Percentiles rank a stretch among this genome's conserved stretches.
These are phyloP conservation scores for Dynastes maya DNA, from an alignment of 2,888 invertebrate species.

Conservation along the genomic window DNA sequence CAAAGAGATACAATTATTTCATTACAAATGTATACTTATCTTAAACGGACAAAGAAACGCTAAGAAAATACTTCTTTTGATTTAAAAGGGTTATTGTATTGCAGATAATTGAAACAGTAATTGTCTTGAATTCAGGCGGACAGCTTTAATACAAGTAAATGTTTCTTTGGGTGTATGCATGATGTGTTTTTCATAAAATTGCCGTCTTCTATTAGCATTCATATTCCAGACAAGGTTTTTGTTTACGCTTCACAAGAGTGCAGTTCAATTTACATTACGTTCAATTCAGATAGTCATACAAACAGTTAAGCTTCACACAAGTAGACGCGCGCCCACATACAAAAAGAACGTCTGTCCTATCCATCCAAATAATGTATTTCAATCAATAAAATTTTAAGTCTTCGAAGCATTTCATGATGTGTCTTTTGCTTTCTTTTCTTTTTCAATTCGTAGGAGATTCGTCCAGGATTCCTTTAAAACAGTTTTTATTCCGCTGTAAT, in stretches of 20 bases:
- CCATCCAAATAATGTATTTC: constrained; percentile 22
- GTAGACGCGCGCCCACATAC: not conserved
- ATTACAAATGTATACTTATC: too few species aligned
- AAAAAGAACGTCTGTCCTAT: constrained; percentile 4
- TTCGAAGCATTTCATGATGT: not conserved
- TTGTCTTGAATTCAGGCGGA: too few species aligned
- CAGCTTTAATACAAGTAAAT: too few species aligned
- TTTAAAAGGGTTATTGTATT: too few species aligned
- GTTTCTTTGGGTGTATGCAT: not conserved
- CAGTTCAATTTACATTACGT: constrained; percentile 12
- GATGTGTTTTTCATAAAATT: not conserved
- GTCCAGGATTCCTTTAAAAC: not conserved
- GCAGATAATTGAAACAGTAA: too few species aligned
- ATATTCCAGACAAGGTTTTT: constrained; percentile 7
- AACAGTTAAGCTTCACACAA: not conserved
- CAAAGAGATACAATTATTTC: too few species aligned
- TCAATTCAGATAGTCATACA: not conserved
- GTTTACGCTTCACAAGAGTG: not conserved
- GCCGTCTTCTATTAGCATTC: not conserved
- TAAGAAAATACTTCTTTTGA: too few species aligned
- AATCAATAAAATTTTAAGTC: constrained; percentile 15
- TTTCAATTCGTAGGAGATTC: constrained; percentile 22
- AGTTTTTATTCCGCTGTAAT: constrained; percentile 7
- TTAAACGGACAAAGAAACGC: too few species aligned
- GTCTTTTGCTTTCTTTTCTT: constrained; percentile 19